A percentile compares a stretch with the other conserved stretches of the same genome.
Conservation (phyloP, 2,113 vertebrate genomes). For the Forbesichthys papilliferus region DNA sequence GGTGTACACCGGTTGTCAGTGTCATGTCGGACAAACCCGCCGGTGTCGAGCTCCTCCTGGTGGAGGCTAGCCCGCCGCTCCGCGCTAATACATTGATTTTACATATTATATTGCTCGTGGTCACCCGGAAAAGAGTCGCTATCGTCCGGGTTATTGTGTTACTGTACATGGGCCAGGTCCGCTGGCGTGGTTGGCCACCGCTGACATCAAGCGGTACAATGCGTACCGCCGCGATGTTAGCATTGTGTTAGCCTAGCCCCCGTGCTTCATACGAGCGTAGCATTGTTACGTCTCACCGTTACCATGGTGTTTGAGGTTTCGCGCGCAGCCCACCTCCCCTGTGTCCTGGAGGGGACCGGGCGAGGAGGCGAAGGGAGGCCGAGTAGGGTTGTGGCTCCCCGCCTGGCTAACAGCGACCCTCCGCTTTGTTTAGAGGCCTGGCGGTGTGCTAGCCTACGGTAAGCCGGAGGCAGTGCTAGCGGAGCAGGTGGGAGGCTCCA, state of each 20-base stretch:
- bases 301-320: slow-evolving; percentile 54
- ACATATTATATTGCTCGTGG: too few relatives aligned
- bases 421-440: too few relatives aligned
- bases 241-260: neutral
- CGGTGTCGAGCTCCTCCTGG: slow-evolving; percentile 75
- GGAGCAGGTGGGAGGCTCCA: slow-evolving; percentile 67
- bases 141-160: neutral
- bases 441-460: too few relatives aligned
- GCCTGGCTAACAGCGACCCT: too few relatives aligned
- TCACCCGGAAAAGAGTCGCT: neutral
- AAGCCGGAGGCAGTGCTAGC: neutral
- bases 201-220: slow-evolving; percentile 39
- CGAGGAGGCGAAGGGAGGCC: too few relatives aligned
- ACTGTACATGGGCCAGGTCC: slow-evolving; percentile 19
- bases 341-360: neutral
- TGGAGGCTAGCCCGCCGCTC: slow-evolving; percentile 3
- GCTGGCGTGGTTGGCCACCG: slow-evolving; percentile 14
- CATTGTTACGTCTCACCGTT: slow-evolving; percentile 55
- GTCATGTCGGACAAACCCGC: slow-evolving; percentile 69
- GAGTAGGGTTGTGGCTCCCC: too few relatives aligned
- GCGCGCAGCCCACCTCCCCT: neutral
- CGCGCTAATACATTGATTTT: neutral
- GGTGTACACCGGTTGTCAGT: slow-evolving; percentile 66
- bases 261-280: slow-evolving; percentile 8
- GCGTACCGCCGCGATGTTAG: slow-evolving; percentile 18